These are phyloP conservation scores for Anableps anableps DNA, from an alignment of 2,797 vertebrate genomes.

Conservation along the genomic window DNA sequence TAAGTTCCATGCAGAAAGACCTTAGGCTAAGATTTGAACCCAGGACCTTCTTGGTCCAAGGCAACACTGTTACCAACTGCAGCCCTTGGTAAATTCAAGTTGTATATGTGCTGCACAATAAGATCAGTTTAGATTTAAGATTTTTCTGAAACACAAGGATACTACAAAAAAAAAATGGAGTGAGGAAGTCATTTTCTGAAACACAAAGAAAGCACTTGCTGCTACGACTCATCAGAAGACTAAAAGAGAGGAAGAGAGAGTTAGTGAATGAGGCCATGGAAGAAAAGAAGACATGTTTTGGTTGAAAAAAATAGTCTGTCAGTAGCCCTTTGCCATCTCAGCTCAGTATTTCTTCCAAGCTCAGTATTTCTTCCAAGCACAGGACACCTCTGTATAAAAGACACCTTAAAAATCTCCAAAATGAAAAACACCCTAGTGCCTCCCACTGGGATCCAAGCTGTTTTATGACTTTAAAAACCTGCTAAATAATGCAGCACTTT, in stretches of 20 bases:
- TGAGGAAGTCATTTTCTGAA: too few relatives aligned
- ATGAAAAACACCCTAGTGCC: constrained; percentile 77
- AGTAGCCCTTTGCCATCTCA: constrained; percentile 17
- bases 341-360: constrained; percentile 50
- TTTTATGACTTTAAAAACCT: constrained; percentile 86
- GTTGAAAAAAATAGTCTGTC: constrained; percentile 5
- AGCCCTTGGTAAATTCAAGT: too few relatives aligned
- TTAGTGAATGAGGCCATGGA: background rate
- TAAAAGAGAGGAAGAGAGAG: constrained; percentile 14
- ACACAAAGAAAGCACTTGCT: constrained; percentile 7
- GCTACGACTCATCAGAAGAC: constrained; percentile 3
- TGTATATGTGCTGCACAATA: constrained; percentile 3
- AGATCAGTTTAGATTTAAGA: too few relatives aligned
- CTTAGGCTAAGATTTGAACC: too few relatives aligned
- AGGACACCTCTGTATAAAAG: constrained; percentile 70
- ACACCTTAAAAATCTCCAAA: constrained; percentile 73
- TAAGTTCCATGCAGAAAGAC: too few relatives aligned
- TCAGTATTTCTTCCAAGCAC: constrained; percentile 50
- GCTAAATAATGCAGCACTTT: constrained; percentile 83
- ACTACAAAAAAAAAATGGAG: too few relatives aligned
- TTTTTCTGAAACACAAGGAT: background rate
- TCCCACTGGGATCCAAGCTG: constrained; percentile 82
- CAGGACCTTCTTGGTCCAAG: too few relatives aligned
- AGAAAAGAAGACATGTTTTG: constrained; percentile 5
- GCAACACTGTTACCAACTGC: too few relatives aligned